These are phyloP conservation scores for Zygothrica quintamaculata DNA, from an alignment of 2,888 invertebrate species.

Conservation along the genomic window DNA sequence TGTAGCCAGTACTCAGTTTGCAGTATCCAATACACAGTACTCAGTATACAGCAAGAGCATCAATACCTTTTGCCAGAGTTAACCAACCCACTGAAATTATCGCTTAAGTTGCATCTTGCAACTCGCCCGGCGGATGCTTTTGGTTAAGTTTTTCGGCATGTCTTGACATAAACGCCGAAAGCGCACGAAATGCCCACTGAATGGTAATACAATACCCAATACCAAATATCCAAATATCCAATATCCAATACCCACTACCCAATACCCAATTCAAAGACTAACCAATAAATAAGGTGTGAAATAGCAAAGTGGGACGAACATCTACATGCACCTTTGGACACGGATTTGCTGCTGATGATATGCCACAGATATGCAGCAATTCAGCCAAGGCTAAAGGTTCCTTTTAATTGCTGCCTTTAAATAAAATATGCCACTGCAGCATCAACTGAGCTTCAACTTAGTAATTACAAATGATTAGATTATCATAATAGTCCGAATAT, in stretches of 20 bases:
- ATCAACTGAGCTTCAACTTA: too few species aligned
- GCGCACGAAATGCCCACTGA: constrained; percentile 64
- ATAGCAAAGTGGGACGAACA: constrained; percentile 71
- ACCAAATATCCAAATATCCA: constrained; percentile 1
- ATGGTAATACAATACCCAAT: constrained; percentile 23
- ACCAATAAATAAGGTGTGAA: constrained; percentile 84
- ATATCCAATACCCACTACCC: not conserved
- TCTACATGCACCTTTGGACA: constrained; percentile 11
- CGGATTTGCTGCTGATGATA: constrained; percentile 34
- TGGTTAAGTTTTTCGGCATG: constrained; percentile 45
- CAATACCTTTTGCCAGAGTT: constrained; percentile 53
- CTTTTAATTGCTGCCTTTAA: too few species aligned
- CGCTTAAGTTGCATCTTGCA: constrained; percentile 52
- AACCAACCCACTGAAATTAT: constrained; percentile 70
- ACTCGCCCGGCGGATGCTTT: constrained; percentile 23
- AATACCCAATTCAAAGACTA: constrained; percentile 26
- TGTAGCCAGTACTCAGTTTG: constrained; percentile 25
- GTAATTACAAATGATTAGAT: too few species aligned
- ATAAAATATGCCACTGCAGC: too few species aligned
- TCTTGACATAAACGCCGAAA: constrained; percentile 78
- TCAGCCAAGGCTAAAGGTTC: too few species aligned
- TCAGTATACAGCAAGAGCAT: constrained; percentile 15
- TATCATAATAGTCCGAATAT: too few species aligned
- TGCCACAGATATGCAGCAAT: constrained; percentile 26
- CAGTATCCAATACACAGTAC: too few species aligned